Conservation (phyloP, 2,113 vertebrate species). For the Rutilus rutilus region DNA sequence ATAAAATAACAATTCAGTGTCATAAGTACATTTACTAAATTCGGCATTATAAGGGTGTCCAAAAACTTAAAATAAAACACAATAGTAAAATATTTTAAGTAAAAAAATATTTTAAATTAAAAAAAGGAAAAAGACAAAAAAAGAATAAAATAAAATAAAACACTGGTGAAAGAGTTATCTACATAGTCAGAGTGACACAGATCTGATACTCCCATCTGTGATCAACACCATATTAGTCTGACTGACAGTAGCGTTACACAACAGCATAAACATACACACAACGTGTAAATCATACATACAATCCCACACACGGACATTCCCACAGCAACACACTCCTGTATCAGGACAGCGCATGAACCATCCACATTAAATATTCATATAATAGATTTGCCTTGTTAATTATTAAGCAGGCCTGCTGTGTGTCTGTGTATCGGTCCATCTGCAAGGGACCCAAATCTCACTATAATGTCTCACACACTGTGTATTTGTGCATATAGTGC, state of each 20-base stretch:
- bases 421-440: conserved; percentile 69
- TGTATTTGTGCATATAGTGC: neutral
- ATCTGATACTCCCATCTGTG: neutral
- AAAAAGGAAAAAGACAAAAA: neutral
- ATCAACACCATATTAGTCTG: neutral
- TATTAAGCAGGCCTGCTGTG: conserved; percentile 73
- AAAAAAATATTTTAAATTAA: neutral
- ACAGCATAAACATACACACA: neutral
- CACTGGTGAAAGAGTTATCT: too few relatives aligned
- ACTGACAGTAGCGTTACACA: neutral
- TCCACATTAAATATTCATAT: conserved; percentile 72
- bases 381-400: conserved; percentile 75
- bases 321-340: conserved; percentile 55
- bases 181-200: neutral
- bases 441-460: conserved; percentile 60
- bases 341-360: conserved; percentile 64
- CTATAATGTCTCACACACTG: conserved; percentile 19
- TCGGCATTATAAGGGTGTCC: neutral
- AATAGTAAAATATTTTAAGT: too few relatives aligned
- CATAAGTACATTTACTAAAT: neutral
- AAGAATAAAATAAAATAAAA: too few relatives aligned
- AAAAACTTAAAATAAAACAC: neutral
- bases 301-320: conserved; percentile 48
- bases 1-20: too few relatives aligned
- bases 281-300: neutral